These are phyloP conservation scores for Eulacestoma nigropectus DNA, from an alignment of 2,113 vertebrate species.

Conservation along the genomic window DNA sequence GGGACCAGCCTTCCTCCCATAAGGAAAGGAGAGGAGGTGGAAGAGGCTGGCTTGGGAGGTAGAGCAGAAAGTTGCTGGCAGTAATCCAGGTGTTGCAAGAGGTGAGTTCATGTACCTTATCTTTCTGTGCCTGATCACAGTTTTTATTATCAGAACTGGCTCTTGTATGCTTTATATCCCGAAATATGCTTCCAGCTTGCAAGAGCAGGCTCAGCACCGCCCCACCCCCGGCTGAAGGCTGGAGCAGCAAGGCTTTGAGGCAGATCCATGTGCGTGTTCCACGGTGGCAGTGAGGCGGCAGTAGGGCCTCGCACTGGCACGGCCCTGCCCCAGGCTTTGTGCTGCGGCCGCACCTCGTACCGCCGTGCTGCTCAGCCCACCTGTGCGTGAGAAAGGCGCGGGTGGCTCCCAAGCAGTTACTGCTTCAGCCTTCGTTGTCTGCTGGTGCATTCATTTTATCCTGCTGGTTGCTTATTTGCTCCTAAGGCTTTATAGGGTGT, in stretches of 20 bases:
- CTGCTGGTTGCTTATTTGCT: background rate
- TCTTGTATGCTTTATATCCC: background rate
- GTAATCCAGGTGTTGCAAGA: background rate
- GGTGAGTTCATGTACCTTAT: background rate
- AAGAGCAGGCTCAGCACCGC: background rate
- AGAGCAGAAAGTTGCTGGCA: background rate
- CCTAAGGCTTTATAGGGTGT: background rate
- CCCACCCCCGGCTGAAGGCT: too few species aligned
- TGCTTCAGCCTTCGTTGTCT: background rate
- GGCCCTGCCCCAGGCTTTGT: background rate
- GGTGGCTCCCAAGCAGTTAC: background rate
- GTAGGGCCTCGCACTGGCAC: accelerated
- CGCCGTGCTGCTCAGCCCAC: background rate
- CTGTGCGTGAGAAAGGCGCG: background rate
- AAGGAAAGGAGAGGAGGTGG: background rate
- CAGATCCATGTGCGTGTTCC: accelerated
- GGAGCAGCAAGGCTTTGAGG: background rate
- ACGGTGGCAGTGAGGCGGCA: accelerated
- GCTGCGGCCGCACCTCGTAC: background rate
- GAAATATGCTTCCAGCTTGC: background rate
- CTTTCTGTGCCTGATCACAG: background rate
- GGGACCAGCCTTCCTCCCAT: background rate
- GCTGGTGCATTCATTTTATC: background rate
- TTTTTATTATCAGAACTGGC: background rate
- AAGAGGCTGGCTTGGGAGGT: background rate